These are phyloP conservation scores for Brenthis hecate DNA, from an alignment of 2,888 invertebrate genomes.

Conservation along the genomic window DNA sequence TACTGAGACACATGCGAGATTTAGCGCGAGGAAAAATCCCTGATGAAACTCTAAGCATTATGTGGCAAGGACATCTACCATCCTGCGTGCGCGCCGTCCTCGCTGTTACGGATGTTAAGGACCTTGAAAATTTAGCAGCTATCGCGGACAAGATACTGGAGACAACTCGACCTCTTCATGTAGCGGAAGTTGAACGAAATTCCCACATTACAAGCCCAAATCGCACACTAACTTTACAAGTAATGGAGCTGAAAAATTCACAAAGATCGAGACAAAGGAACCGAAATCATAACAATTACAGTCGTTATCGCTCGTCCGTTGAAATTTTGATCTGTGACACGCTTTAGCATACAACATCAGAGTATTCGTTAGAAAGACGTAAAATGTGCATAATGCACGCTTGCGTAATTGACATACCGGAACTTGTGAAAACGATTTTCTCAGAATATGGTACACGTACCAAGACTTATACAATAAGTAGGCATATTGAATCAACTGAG, in stretches of 20 bases:
- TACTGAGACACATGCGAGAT: too few species aligned
- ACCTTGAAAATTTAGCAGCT: conserved; percentile 26
- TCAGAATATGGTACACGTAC: too few species aligned
- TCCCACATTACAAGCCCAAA: neutral
- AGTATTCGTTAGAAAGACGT: too few species aligned
- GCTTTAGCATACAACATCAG: too few species aligned
- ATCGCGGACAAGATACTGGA: conserved; percentile 38
- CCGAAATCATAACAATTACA: neutral
- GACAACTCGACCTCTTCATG: conserved; percentile 1
- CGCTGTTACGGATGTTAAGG: conserved; percentile 22
- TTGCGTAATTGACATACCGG: too few species aligned
- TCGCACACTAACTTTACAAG: conserved; percentile 8
- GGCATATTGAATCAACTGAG: too few species aligned
- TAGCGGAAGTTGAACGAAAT: conserved; percentile 7
- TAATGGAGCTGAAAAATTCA: conserved; percentile 20
- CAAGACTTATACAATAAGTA: too few species aligned
- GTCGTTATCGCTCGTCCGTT: too few species aligned
- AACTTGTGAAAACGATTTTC: too few species aligned
- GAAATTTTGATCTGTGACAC: too few species aligned
- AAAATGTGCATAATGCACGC: too few species aligned
- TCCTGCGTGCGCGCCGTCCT: conserved; percentile 32
- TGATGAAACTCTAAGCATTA: neutral
- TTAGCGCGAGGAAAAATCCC: too few species aligned
- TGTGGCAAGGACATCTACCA: conserved; percentile 37
- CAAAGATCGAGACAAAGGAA: conserved; percentile 13